Base-by-base conservation (phyloP, 2,888 invertebrate species). In the Apodemia mormo region DNA sequence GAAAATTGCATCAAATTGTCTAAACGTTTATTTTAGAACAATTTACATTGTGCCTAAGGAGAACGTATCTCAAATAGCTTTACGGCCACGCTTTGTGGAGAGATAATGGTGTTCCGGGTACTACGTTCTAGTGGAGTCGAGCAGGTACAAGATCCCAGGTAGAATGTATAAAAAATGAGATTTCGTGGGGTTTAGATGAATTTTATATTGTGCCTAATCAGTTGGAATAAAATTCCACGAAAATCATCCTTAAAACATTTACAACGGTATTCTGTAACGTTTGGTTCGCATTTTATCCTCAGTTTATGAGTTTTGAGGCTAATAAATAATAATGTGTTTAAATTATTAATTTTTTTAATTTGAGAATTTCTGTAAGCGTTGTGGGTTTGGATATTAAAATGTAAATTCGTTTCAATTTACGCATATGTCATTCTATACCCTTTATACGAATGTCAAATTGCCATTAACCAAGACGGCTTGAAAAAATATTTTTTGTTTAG, bases 21-120 rank as follows among this genome's bases (percentile, higher is more conserved):
- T 75, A 76, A 79, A 77, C 75, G 75, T 79, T 77, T 76, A 79
- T 80, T 81, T 79, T 78, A 79, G 79, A 78, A 73, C 77, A 72
- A 73, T 73, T 76, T 73, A 72, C 70, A 72, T 71, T 72, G 68
- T 72, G 70, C 70, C 69, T 65, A 70, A 67, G 64, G 64, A 64
- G 64, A 61, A 61, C 58, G 58, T 68, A 68, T 69, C 70, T 70
- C 40, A 71, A 76, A 75, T 69, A 58, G 70, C 69, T 87, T 86
- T 82, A 82, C 81, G 75, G 76, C 89, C 88, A 88, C 87, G 88
- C 82, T 82, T 82, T 84, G 85, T 82, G 82, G 85, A 86, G 85
- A 86, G 81, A 82, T 90, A 91, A 91, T 90, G 85, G 85, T 85
- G 89, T 91, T 91, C 89, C 88, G 90, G 87, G 87, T 87, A 88